phyloP scores from a whole-genome alignment of 1,140 invertebrate species.

The Phortica variegata region DNA sequence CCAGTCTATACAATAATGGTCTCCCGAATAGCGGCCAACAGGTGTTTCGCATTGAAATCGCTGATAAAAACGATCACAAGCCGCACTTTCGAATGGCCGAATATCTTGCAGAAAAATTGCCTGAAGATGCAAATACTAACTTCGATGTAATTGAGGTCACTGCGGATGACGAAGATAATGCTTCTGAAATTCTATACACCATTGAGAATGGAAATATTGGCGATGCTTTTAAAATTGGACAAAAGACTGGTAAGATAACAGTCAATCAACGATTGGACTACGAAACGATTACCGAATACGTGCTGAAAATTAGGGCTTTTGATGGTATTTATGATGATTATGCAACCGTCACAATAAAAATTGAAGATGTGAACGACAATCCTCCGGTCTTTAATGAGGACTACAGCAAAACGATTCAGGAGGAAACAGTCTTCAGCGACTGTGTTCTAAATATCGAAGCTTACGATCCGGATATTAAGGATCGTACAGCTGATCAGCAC shows the following conservation, averaged over 20 bases:
- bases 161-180: slow-evolving; percentile 78
- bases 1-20: slow-evolving; percentile 68
- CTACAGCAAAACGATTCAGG: slow-evolving; percentile 69
- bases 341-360: slow-evolving; percentile 73
- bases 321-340: slow-evolving; percentile 77
- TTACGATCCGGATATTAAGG: slow-evolving; percentile 81
- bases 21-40: slow-evolving; percentile 72
- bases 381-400: slow-evolving; percentile 71
- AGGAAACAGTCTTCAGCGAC: slow-evolving; percentile 65
- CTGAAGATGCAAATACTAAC: slow-evolving; percentile 80
- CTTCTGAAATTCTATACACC: slow-evolving; percentile 76
- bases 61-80: slow-evolving; percentile 88
- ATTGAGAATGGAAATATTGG: slow-evolving; percentile 77
- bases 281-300: slow-evolving; percentile 78
- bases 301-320: slow-evolving; percentile 72
- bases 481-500: slow-evolving; percentile 71
- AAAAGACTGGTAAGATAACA: slow-evolving; percentile 76
- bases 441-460: slow-evolving; percentile 71
- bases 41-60: slow-evolving; percentile 82
- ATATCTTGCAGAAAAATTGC: slow-evolving; percentile 76
- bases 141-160: slow-evolving; percentile 78
- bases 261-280: slow-evolving; percentile 80
- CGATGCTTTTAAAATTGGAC: slow-evolving; percentile 76
- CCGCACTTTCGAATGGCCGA: slow-evolving; percentile 73
- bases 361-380: slow-evolving; percentile 83